Conservation (phyloP, 1,140 invertebrate species). For the Penaeus indicus region DNA sequence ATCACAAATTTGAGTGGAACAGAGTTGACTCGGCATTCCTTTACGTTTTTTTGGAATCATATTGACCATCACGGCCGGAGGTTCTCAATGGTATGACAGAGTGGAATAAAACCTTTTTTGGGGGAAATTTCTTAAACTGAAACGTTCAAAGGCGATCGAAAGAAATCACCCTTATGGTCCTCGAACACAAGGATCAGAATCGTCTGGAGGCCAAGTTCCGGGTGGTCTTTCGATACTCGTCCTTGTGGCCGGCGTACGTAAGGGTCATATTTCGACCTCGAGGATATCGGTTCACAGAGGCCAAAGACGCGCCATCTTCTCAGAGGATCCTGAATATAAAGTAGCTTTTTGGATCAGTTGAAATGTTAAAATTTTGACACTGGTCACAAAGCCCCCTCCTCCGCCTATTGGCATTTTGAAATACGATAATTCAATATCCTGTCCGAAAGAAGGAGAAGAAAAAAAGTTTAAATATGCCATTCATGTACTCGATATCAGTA, state of each 20-base stretch:
- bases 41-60: slow-evolving; percentile 29
- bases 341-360: slow-evolving; percentile 60
- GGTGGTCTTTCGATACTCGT: background rate
- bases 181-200: slow-evolving; percentile 22
- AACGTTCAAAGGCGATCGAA: slow-evolving; percentile 30
- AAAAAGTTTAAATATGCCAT: slow-evolving; percentile 26
- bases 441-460: background rate
- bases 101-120: slow-evolving; percentile 53
- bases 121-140: slow-evolving; percentile 42
- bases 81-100: slow-evolving; percentile 50
- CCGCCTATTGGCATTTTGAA: slow-evolving; percentile 38
- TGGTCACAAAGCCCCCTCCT: slow-evolving; percentile 45
- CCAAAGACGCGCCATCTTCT: slow-evolving; percentile 50
- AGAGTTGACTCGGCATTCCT: slow-evolving; percentile 1
- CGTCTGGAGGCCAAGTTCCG: slow-evolving; percentile 15
- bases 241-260: background rate
- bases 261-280: slow-evolving; percentile 26
- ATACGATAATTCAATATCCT: slow-evolving; percentile 42
- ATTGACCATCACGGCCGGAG: slow-evolving; percentile 49
- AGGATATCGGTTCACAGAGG: slow-evolving; percentile 24
- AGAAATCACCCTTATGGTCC: slow-evolving; percentile 14
- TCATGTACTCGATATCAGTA: background rate
- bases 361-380: slow-evolving; percentile 63
- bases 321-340: slow-evolving; percentile 58
- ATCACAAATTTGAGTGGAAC: too few species aligned